Conservation (phyloP, 2,113 vertebrate genomes). For the Leptocoma aspasia region DNA sequence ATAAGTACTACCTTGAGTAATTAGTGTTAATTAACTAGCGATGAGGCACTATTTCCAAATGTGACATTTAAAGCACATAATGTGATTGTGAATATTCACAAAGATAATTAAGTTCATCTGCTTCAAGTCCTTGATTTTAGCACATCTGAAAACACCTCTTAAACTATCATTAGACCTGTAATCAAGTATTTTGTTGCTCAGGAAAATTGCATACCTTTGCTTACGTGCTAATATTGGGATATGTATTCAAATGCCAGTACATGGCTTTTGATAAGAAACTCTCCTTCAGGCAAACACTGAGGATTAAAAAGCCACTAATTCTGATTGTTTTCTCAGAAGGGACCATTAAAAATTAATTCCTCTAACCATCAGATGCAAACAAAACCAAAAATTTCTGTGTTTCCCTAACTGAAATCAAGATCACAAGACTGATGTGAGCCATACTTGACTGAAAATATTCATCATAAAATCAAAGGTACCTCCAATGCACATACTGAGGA, state of each 20-base stretch:
- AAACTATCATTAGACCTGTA: conserved; percentile 71
- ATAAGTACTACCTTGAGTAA: conserved; percentile 57
- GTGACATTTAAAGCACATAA: conserved; percentile 70
- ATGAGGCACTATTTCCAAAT: conserved; percentile 62
- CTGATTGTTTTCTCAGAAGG: neutral
- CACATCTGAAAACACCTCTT: conserved; percentile 66
- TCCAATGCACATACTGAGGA: neutral
- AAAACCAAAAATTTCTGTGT: neutral
- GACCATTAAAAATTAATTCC: neutral
- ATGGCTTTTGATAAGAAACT: conserved; percentile 43
- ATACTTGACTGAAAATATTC: neutral
- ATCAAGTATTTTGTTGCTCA: conserved; percentile 68
- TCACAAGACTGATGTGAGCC: neutral
- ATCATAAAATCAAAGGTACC: neutral
- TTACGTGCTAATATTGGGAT: conserved; percentile 40
- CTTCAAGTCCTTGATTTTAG: conserved; percentile 63
- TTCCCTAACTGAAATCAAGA: neutral
- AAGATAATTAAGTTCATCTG: conserved; percentile 71
- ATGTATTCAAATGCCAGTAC: neutral
- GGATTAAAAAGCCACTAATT: neutral
- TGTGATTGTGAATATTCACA: conserved; percentile 69
- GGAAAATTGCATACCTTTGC: conserved; percentile 54
- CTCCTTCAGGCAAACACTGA: neutral
- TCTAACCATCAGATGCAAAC: neutral
- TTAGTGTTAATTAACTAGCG: conserved; percentile 68